Conservation (phyloP, 2,797 vertebrate genomes). For the Trachurus trachurus region DNA sequence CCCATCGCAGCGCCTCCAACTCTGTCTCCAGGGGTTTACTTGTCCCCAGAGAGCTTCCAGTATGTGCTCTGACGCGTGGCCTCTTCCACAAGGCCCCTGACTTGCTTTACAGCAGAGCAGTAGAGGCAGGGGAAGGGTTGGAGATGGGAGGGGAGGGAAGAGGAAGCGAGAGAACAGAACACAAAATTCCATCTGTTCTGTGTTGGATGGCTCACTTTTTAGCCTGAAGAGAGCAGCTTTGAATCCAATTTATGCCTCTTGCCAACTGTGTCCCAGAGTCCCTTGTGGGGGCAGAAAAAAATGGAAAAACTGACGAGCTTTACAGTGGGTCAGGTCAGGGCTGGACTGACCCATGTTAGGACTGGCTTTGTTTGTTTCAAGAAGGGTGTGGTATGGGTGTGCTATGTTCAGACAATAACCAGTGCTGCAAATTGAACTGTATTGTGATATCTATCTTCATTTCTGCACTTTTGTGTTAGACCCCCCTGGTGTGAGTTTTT, state of each 20-base stretch:
- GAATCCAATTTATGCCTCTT: slow-evolving; percentile 84
- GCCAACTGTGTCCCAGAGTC: slow-evolving; percentile 85
- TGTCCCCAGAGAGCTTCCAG: slow-evolving; percentile 66
- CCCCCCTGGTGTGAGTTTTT: slow-evolving; percentile 15
- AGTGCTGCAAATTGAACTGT: slow-evolving; percentile 45
- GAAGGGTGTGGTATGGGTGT: slow-evolving; percentile 41
- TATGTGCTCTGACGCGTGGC: slow-evolving; percentile 70
- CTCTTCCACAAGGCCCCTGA: slow-evolving; percentile 67
- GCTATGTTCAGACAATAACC: slow-evolving; percentile 34
- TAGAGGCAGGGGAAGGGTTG: slow-evolving; percentile 53
- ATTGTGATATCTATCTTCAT: slow-evolving; percentile 21
- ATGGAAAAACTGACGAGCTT: slow-evolving; percentile 70
- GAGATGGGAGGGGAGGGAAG: slow-evolving; percentile 61
- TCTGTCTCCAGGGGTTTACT: slow-evolving; percentile 59
- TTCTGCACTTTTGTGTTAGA: not conserved
- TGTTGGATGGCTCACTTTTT: slow-evolving; percentile 84
- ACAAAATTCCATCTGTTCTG: slow-evolving; percentile 87
- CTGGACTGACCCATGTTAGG: slow-evolving; percentile 56
- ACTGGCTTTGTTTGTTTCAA: slow-evolving; percentile 31
- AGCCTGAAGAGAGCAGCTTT: slow-evolving; percentile 85
- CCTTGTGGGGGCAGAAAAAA: slow-evolving; percentile 77
- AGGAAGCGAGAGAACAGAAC: slow-evolving; percentile 74
- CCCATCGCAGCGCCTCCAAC: slow-evolving; percentile 49
- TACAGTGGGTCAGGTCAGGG: slow-evolving; percentile 69
- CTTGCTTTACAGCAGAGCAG: slow-evolving; percentile 69